Base-by-base conservation (phyloP, 2,797 vertebrate species). In the Megalops cyprinoides region DNA sequence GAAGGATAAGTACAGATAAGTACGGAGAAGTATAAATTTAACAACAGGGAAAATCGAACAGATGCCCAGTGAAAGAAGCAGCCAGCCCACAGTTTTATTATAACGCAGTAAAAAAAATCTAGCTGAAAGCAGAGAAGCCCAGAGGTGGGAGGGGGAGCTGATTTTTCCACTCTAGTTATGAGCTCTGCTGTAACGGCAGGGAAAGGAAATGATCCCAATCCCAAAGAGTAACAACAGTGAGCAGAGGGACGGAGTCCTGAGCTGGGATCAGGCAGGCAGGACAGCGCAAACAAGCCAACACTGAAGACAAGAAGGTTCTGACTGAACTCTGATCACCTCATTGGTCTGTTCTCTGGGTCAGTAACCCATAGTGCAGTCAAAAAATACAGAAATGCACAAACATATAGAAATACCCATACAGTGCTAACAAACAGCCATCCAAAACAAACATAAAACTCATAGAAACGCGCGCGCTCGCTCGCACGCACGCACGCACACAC, bases 401-500 rank as follows among this genome's bases (percentile, higher is more conserved):
- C 53, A 62, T n/a, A 62, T 42, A 58, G 39, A 74, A 4, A 28
- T 18, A 56, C 53, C 53, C 18, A 23, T n/a, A 0, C 23, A 0
- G 49, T 8, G 18, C 49, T 51, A 51, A 51, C 12, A 51, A n/a
- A n/a, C n/a, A n/a, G n/a, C n/a, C n/a, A n/a, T n/a, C n/a, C n/a
- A n/a, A n/a, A n/a, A n/a, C n/a, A n/a, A n/a, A n/a, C n/a, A n/a
- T n/a, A n/a, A n/a, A n/a, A 42, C 67, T 76, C 31, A 28, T 10
- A 1, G 18, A 49, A 10, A 34, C 44, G 28, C 74, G 90, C 93
- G 87, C 74, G 95, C 94, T 92, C 90, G 34, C 93, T 92, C 94
- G 94, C 94, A 62, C 7, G 28, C 25, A 62, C 14, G 49, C 48
- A 49, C 6, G 6, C 6, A 49, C 6, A n/a, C 51, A 53, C 49